Evolutionary conservation across 2,113 vertebrate genomes (phyloP).

Genomic region (Suncus etruscus): DNA sequence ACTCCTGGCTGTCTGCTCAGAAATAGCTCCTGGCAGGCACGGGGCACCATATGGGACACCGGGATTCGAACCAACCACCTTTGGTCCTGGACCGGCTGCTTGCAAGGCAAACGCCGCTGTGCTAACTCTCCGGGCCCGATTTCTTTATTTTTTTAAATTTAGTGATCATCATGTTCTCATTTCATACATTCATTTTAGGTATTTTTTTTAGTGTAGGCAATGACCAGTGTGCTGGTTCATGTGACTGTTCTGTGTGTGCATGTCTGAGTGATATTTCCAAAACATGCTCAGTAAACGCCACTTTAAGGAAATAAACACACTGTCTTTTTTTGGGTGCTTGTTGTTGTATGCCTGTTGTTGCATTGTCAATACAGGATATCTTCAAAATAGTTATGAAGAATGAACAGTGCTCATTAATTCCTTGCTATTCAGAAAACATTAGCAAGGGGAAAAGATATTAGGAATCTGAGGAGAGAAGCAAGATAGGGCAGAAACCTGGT

Average conservation of each 20-base stretch:
- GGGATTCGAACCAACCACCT: no score
- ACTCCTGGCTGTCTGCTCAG: no score
- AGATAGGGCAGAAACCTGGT: conserved; percentile 10
- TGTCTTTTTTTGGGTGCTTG: not conserved
- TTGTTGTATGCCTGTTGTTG: not conserved
- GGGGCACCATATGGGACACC: no score
- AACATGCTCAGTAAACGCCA: not conserved
- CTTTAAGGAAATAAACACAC: not conserved
- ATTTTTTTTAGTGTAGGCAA: not conserved
- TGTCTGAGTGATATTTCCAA: not conserved
- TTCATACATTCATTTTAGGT: not conserved
- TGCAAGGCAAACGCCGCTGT: no score
- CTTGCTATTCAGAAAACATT: conserved; percentile 37
- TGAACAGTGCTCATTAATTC: conserved; percentile 47
- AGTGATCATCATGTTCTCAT: not conserved
- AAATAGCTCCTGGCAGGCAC: no score
- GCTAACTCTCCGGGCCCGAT: no score
- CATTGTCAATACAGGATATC: not conserved
- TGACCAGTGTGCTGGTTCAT: not conserved
- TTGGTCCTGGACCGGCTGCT: no score
- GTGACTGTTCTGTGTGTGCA: not conserved
- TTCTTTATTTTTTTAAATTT: conserved; percentile 2
- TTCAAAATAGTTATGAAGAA: conserved; percentile 37
- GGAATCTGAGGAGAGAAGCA: not conserved
- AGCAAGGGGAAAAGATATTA: not conserved